These are phyloP conservation scores for Poeciliopsis turrubarensis DNA, from an alignment of 2,113 vertebrate species.

Conservation along the genomic window DNA sequence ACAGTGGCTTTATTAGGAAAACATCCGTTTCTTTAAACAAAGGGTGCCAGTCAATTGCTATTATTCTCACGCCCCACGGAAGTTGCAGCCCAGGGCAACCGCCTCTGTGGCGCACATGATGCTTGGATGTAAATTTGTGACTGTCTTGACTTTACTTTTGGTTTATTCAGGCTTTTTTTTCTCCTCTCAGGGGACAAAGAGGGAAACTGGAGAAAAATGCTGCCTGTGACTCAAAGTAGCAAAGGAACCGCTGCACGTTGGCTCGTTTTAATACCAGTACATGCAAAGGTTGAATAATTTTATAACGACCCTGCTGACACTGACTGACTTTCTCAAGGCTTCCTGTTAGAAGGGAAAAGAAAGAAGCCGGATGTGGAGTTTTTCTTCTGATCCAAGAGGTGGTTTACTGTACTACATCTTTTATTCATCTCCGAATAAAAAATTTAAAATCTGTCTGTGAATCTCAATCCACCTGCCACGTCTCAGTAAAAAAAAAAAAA, in stretches of 20 bases:
- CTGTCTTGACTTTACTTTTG: not conserved
- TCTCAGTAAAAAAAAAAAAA: too few species aligned
- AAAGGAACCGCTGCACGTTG: slow-evolving; percentile 8
- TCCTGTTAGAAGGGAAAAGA: not conserved
- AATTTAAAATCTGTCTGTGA: too few species aligned
- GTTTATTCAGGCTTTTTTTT: not conserved
- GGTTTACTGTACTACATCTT: not conserved
- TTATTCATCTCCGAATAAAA: not conserved
- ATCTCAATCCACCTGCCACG: too few species aligned
- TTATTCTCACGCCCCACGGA: too few species aligned
- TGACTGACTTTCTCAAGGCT: not conserved
- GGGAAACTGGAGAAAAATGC: not conserved
- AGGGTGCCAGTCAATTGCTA: not conserved
- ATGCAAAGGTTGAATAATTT: slow-evolving; percentile 32
- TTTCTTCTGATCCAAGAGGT: not conserved
- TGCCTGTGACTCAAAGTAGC: not conserved
- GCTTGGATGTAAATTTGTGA: too few species aligned
- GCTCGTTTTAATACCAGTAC: slow-evolving; percentile 20
- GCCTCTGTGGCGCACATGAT: not conserved
- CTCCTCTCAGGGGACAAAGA: not conserved
- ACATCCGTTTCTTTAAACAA: not conserved
- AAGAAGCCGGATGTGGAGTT: not conserved
- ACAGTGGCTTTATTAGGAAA: not conserved
- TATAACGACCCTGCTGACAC: not conserved
- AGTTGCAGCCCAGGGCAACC: not conserved